Percentiles rank a stretch among this genome's conserved stretches.
Conservation (phyloP, 2,888 invertebrate species). For the Melanostoma scalare region DNA sequence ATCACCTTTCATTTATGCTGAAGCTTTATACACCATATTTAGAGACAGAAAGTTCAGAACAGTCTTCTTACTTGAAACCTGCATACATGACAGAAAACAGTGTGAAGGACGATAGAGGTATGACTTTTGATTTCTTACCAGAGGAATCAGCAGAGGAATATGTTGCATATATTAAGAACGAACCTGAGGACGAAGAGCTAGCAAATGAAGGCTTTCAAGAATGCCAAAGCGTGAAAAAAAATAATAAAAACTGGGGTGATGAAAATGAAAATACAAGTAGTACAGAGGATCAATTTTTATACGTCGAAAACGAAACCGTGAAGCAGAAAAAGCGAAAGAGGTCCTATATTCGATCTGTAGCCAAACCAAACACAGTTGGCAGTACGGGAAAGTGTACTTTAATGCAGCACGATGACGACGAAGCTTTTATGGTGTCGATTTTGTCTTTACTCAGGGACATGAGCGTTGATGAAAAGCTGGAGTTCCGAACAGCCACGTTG, state of each 20-base stretch:
- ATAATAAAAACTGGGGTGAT: background rate
- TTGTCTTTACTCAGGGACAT: background rate
- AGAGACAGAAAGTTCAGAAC: background rate
- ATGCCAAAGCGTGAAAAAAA: background rate
- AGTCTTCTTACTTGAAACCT: background rate
- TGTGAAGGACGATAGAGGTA: background rate
- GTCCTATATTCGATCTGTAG: too few species aligned
- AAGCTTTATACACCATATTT: conserved; percentile 9
- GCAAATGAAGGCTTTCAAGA: background rate
- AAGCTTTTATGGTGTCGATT: conserved; percentile 9
- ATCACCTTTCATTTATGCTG: conserved; percentile 14
- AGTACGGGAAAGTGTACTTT: background rate
- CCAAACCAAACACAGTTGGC: background rate
- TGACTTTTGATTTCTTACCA: background rate
- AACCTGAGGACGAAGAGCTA: background rate
- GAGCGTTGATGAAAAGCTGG: background rate
- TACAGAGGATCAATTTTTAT: background rate
- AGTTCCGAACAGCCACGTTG: background rate
- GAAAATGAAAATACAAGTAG: background rate
- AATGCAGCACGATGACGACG: background rate
- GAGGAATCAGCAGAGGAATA: background rate
- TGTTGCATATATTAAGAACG: background rate
- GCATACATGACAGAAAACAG: too few species aligned
- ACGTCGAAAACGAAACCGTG: too few species aligned
- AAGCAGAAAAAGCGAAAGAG: background rate